Percentiles rank a stretch among this genome's conserved stretches.
These are phyloP conservation scores for Ceyx melanurus DNA, from an alignment of 2,113 vertebrate species.

Conservation along the genomic window DNA sequence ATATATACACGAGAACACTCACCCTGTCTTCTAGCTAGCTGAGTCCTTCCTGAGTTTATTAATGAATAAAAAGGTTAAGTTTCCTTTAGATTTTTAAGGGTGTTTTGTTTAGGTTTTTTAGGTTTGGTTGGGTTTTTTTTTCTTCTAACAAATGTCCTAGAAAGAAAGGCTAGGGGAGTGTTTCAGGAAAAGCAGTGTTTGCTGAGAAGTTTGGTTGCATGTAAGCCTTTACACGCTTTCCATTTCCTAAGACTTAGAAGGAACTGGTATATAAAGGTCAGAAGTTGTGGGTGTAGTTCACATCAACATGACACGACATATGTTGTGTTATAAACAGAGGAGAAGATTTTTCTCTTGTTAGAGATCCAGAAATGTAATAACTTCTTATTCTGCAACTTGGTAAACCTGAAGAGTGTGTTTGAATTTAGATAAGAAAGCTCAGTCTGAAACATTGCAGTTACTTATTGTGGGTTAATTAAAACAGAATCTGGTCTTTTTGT, in stretches of 20 bases:
- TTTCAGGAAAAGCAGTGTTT: background rate
- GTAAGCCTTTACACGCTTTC: background rate
- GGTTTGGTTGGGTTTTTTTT: background rate
- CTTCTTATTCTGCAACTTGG: background rate
- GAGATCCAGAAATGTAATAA: background rate
- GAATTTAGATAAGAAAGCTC: background rate
- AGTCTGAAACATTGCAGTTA: background rate
- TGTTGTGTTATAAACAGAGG: background rate
- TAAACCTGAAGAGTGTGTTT: background rate
- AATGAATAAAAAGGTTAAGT: background rate
- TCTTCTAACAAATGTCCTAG: background rate
- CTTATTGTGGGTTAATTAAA: background rate
- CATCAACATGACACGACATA: accelerated
- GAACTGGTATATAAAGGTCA: conserved; percentile 3
- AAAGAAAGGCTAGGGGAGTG: background rate
- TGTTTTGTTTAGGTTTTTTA: background rate
- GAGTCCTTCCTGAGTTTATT: background rate
- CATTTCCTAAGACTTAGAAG: background rate
- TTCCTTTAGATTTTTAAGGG: background rate
- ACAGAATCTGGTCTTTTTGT: background rate
- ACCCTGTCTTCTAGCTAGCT: background rate
- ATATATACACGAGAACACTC: background rate
- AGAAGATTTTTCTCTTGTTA: background rate
- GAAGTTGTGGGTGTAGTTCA: background rate
- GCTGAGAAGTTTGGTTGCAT: background rate